Evolutionary conservation across 2,888 invertebrate genomes (phyloP).

Genomic region (Apodemia duryi): DNA sequence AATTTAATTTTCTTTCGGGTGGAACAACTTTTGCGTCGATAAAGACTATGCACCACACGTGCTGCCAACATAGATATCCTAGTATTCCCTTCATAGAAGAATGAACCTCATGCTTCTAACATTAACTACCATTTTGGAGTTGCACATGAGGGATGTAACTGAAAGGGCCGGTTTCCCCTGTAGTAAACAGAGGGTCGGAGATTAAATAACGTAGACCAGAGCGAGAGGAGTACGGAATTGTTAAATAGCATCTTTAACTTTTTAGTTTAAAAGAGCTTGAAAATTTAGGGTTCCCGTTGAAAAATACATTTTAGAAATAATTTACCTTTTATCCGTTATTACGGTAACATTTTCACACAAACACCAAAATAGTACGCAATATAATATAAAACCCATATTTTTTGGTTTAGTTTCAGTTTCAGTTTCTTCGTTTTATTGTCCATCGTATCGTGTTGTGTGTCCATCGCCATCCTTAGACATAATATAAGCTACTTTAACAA

Average conservation of each 20-base stretch:
- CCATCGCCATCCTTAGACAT: too few species aligned
- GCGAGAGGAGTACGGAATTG: slow-evolving; percentile 5
- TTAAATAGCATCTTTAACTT: slow-evolving; percentile 9
- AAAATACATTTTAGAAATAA: background rate
- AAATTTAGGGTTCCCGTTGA: background rate
- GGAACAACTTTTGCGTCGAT: slow-evolving; percentile 63
- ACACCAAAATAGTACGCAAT: too few species aligned
- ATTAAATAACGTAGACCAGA: slow-evolving; percentile 12
- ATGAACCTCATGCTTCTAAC: background rate
- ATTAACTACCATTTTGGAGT: background rate
- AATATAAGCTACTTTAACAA: too few species aligned
- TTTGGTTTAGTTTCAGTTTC: too few species aligned
- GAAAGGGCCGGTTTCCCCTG: background rate
- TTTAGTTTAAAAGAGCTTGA: background rate
- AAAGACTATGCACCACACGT: slow-evolving; percentile 72
- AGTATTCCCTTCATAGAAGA: background rate
- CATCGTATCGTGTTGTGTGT: too few species aligned
- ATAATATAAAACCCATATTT: too few species aligned
- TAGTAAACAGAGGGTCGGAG: slow-evolving; percentile 9
- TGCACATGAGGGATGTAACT: background rate
- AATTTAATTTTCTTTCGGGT: slow-evolving; percentile 59
- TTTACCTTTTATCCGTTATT: too few species aligned
- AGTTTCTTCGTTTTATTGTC: too few species aligned
- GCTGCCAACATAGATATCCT: slow-evolving; percentile 44
- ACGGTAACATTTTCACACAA: too few species aligned